Evolutionary conservation across 2,888 invertebrate species (phyloP).

Genomic region (Orthosia incerta): DNA sequence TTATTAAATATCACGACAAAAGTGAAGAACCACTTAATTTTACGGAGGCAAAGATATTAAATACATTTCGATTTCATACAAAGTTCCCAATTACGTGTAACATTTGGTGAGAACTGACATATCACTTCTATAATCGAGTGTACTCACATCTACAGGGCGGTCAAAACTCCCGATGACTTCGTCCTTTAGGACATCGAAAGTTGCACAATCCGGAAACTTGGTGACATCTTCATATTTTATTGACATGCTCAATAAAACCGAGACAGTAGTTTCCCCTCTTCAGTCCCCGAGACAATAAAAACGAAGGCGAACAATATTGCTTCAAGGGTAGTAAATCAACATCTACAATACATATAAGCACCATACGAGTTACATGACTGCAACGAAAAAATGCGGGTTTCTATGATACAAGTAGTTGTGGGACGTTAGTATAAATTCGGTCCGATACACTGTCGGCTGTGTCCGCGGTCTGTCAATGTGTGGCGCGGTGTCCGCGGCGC

Average conservation of each 20-base stretch:
- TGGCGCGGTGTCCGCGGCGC: constrained; percentile 67
- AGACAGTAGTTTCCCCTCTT: constrained; percentile 75
- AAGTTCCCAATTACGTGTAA: constrained; percentile 12
- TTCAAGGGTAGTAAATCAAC: constrained; percentile 73
- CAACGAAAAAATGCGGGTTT: constrained; percentile 78
- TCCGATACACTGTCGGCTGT: constrained; percentile 77
- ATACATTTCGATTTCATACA: constrained; percentile 39
- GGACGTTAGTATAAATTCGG: constrained; percentile 83
- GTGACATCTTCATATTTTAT: constrained; percentile 72
- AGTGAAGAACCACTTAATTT: constrained; percentile 39
- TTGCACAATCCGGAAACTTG: constrained; percentile 65
- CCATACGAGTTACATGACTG: constrained; percentile 84
- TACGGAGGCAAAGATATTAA: constrained; percentile 44
- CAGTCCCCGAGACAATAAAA: constrained; percentile 65
- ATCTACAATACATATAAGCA: constrained; percentile 83
- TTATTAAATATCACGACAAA: constrained; percentile 48
- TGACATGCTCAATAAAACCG: constrained; percentile 78
- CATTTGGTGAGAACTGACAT: constrained; percentile 18
- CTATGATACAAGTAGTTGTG: constrained; percentile 68
- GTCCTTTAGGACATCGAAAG: constrained; percentile 37
- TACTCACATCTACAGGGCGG: constrained; percentile 47
- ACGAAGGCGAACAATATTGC: constrained; percentile 77
- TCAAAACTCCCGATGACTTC: constrained; percentile 45
- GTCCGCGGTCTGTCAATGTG: constrained; percentile 66
- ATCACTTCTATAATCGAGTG: constrained; percentile 47